phyloP scores from a whole-genome alignment of 1,140 invertebrate species.

The Drosophila sucinea region DNA sequence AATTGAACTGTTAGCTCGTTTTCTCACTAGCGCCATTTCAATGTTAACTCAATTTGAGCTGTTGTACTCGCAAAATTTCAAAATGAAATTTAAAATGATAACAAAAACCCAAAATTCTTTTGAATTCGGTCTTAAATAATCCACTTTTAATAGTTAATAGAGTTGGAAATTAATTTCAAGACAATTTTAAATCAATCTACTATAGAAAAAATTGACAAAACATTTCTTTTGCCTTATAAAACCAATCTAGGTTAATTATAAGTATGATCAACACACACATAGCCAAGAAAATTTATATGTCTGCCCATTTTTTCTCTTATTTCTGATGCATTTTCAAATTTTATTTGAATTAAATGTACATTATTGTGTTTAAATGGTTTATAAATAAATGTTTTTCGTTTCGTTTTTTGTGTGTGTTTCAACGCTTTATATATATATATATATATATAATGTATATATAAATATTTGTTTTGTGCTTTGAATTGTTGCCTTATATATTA shows the following conservation, averaged over 20 bases:
- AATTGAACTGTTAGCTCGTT: background rate
- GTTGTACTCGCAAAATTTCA: too few relatives aligned
- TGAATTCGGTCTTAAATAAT: too few relatives aligned
- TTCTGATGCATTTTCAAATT: constrained; percentile 76
- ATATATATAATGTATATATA: constrained; percentile 21
- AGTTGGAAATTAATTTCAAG: too few relatives aligned
- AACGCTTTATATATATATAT: constrained; percentile 61
- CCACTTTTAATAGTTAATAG: too few relatives aligned
- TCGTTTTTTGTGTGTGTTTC: constrained; percentile 51
- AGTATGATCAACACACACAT: too few relatives aligned
- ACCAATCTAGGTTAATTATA: too few relatives aligned
- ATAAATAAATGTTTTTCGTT: constrained; percentile 60
- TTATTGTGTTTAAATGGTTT: constrained; percentile 68
- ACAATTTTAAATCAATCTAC: too few relatives aligned
- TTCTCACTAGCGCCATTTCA: background rate
- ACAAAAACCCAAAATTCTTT: too few relatives aligned
- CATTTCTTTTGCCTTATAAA: too few relatives aligned
- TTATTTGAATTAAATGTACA: constrained; percentile 80
- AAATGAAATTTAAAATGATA: too few relatives aligned
- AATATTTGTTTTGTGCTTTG: constrained; percentile 27
- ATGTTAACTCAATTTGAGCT: constrained; percentile 1
- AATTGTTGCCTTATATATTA: constrained; percentile 63
- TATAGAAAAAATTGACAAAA: too few relatives aligned
- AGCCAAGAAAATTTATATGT: background rate
- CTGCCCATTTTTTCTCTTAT: constrained; percentile 37